phyloP scores from a whole-genome alignment of 2,113 vertebrate species.

The Herpailurus yagouaroundi region DNA sequence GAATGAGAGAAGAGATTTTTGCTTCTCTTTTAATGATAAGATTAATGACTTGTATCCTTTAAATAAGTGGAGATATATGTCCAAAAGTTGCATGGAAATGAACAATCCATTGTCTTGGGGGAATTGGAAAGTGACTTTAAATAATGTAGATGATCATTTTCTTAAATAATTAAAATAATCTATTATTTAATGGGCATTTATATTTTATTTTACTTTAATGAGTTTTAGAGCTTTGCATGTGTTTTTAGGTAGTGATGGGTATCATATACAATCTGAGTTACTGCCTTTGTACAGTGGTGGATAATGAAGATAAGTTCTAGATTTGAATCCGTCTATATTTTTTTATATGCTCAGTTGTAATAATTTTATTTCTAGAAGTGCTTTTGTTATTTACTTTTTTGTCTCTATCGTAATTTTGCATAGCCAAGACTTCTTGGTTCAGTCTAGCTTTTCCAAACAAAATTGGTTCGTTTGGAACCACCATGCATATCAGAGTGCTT shows the following conservation, averaged over 20 bases:
- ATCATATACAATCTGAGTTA: neutral
- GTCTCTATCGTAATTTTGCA: constrained; percentile 14
- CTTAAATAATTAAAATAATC: neutral
- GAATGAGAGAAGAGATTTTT: neutral
- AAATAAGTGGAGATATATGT: neutral
- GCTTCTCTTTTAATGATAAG: neutral
- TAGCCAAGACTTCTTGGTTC: neutral
- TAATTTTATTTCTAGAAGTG: constrained; percentile 47
- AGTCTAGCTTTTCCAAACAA: neutral
- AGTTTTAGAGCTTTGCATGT: constrained; percentile 14
- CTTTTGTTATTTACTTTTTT: constrained; percentile 28
- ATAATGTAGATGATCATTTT: constrained; percentile 5
- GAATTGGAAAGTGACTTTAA: constrained; percentile 27
- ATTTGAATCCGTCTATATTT: neutral
- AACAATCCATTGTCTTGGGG: neutral
- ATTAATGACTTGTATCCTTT: constrained; percentile 13
- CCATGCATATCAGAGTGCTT: neutral
- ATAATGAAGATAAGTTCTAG: neutral
- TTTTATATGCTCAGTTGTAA: neutral
- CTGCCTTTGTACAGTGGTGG: neutral
- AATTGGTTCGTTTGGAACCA: neutral
- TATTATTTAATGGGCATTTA: neutral
- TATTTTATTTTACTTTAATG: constrained; percentile 47
- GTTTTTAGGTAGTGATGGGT: constrained; percentile 1
- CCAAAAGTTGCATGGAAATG: neutral